These are phyloP conservation scores for Notothenia coriiceps DNA, from an alignment of 2,113 vertebrate species.

Conservation along the genomic window DNA sequence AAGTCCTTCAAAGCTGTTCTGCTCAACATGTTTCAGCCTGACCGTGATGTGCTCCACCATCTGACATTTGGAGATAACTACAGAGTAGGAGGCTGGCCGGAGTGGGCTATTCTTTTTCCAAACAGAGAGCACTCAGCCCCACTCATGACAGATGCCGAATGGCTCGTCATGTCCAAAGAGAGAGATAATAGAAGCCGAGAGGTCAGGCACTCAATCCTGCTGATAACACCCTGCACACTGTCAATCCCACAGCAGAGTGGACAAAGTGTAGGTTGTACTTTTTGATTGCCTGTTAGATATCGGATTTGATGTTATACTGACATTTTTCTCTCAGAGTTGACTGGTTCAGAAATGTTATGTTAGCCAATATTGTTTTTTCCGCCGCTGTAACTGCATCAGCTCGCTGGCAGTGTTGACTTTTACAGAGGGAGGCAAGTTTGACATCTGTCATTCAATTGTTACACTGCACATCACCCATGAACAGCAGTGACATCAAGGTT, in stretches of 20 bases:
- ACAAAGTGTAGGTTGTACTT: constrained; percentile 54
- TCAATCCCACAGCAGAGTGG: constrained; percentile 45
- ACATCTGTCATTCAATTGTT: constrained; percentile 43
- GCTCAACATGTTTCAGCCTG: constrained; percentile 51
- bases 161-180: constrained; percentile 70
- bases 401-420: constrained; percentile 22
- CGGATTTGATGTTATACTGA: constrained; percentile 24
- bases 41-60: constrained; percentile 53
- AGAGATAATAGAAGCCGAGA: constrained; percentile 67
- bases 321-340: constrained; percentile 20
- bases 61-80: constrained; percentile 76
- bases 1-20: constrained; percentile 63
- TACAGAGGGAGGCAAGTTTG: constrained; percentile 24
- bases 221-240: constrained; percentile 66
- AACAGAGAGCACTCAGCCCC: constrained; percentile 56
- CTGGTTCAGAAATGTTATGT: constrained; percentile 25
- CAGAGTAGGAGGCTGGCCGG: constrained; percentile 46
- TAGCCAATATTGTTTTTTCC: constrained; percentile 26
- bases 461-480: constrained; percentile 8
- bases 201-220: constrained; percentile 54
- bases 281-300: constrained; percentile 58
- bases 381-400: constrained; percentile 30
- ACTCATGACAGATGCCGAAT: constrained; percentile 62
- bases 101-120: constrained; percentile 17
- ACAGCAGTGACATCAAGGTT: constrained; percentile 34